These are phyloP conservation scores for Masticophis lateralis DNA, from an alignment of 2,797 vertebrate species.

Conservation along the genomic window DNA sequence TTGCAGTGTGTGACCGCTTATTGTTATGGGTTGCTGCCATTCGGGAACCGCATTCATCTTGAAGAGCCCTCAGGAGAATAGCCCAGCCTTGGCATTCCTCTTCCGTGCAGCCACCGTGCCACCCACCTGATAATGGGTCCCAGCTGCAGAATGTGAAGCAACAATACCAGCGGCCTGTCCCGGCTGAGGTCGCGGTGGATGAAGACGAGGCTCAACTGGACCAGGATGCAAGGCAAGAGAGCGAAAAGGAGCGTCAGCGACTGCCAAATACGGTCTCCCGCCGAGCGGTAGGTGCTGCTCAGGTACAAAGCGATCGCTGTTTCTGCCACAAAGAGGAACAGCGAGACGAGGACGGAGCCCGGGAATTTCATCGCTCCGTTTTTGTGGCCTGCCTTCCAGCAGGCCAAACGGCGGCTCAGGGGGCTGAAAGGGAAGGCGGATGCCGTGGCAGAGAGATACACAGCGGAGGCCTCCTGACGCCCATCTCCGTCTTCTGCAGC, in stretches of 20 bases:
- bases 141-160: slow-evolving; percentile 93
- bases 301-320: slow-evolving; percentile 86
- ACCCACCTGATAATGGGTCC: slow-evolving; percentile 91
- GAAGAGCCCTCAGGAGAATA: neutral
- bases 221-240: slow-evolving; percentile 86
- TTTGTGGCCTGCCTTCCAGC: slow-evolving; percentile 43
- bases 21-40: neutral
- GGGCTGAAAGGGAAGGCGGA: neutral
- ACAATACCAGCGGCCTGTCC: slow-evolving; percentile 89
- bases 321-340: slow-evolving; percentile 90
- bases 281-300: slow-evolving; percentile 86
- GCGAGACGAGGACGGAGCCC: slow-evolving; percentile 88
- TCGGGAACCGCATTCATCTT: neutral
- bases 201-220: slow-evolving; percentile 93
- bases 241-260: slow-evolving; percentile 90
- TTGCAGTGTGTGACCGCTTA: neutral
- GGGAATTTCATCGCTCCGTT: slow-evolving; percentile 90
- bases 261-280: slow-evolving; percentile 90
- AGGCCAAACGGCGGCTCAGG: neutral
- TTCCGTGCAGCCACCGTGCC: neutral
- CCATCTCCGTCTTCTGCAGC: neutral
- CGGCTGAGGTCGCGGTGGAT: slow-evolving; percentile 93
- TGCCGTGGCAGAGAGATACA: neutral
- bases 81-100: neutral
- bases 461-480: neutral